Base-by-base conservation (phyloP, 1,140 invertebrate species). In the Neelides sp. region DNA sequence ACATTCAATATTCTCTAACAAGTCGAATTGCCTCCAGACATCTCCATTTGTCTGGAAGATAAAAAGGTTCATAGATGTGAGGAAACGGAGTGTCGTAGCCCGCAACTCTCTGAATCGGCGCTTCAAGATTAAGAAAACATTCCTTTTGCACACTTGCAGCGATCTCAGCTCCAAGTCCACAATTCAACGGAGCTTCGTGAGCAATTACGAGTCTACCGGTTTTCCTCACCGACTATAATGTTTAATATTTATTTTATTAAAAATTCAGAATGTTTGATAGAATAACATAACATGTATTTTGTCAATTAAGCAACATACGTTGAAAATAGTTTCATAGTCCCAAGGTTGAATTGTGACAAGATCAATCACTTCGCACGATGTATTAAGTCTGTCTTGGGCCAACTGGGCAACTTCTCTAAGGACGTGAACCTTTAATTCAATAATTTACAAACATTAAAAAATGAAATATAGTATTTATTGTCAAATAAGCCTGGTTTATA, bases 61-160 rank as follows among this genome's bases (percentile, higher is more conserved):
- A 98, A 69, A 97, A 93, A 0, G 84, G 82, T 68, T 99, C 95
- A 69, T 83, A 95, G 3, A 96, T 76, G 69, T 93, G 88, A 5
- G 95, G 89, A 71, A 98, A 98, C 2, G 95, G 94, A 4, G 91
- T 90, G 71, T 99, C 95, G 75, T 88, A 94, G n/a, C 95, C 95
- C 39, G 89, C 81, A 2, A 96, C 85, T 64, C 95, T 74, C 40
- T 76, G 70, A 13, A 98, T 73, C 0, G 95, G 95, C 5, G 93
- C 88, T 70, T 98, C 92, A 50, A 98, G 73, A 66, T 92, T 75
- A 30, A 98, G 73, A 66, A 99, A 98, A 67, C 94, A 98, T 62
- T 92, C 81, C 62, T 85, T 78, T 77, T 97, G 92, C 61, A 99
- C 81, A 5, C 83, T 80, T 1, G 94, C 85, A 22, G 93, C 85